Evolutionary conservation across 2,113 vertebrate genomes (phyloP).

Genomic region (Platysternon megacephalum): DNA sequence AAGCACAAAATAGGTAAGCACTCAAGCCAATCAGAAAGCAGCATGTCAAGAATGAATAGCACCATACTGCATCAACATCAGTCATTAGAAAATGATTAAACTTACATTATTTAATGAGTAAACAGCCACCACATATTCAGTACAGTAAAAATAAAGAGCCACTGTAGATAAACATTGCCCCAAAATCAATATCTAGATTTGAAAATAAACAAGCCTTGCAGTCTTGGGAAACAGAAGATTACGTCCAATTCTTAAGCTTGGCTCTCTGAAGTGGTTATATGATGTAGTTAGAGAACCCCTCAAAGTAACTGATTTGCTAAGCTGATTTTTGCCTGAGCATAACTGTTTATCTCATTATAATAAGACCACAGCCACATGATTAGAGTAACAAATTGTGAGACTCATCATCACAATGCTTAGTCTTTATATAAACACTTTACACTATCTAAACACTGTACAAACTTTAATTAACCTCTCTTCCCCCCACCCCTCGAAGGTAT

Average conservation of each 20-base stretch:
- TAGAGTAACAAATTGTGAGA: not conserved
- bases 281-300: not conserved
- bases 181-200: not conserved
- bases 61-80: not conserved
- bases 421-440: not conserved
- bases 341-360: not conserved
- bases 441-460: not conserved
- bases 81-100: not conserved
- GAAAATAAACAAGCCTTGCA: not conserved
- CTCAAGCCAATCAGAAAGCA: not conserved
- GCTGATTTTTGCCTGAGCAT: not conserved
- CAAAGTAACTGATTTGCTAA: not conserved
- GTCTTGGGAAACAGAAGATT: not conserved
- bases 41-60: not conserved
- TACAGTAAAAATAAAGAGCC: not conserved
- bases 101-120: not conserved
- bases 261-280: not conserved
- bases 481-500: not conserved
- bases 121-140: not conserved
- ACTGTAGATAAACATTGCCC: not conserved
- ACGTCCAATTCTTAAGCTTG: not conserved
- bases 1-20: not conserved
- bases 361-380: not conserved
- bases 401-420: not conserved
- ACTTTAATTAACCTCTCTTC: not conserved